Evolutionary conservation across 2,888 invertebrate species (phyloP).

Genomic region (Tetragonisca angustula): DNA sequence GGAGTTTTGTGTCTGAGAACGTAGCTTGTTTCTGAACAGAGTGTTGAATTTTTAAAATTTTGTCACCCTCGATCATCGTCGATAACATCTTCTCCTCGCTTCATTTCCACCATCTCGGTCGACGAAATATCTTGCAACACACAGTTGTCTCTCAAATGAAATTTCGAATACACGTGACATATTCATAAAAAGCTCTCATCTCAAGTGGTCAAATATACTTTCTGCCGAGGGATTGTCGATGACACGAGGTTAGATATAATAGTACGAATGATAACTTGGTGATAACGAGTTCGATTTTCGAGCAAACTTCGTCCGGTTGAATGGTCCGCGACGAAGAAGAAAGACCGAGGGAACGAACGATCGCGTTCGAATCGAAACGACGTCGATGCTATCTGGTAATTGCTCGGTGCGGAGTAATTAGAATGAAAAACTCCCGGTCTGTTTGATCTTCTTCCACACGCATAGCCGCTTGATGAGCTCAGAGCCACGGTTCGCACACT

Average conservation of each 20-base stretch:
- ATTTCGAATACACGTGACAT: too few relatives aligned
- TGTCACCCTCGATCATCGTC: too few relatives aligned
- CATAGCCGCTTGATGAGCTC: conserved; percentile 71
- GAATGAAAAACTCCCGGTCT: conserved; percentile 80
- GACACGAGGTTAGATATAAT: background rate
- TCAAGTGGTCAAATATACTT: too few relatives aligned
- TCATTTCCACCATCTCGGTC: too few relatives aligned
- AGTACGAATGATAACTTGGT: background rate
- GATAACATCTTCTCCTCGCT: too few relatives aligned
- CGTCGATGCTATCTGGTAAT: conserved; percentile 71
- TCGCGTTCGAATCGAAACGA: conserved; percentile 43
- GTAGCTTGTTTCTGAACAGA: too few relatives aligned
- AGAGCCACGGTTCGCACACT: conserved; percentile 58
- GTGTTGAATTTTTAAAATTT: too few relatives aligned
- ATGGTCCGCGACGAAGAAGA: background rate
- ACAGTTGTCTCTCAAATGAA: too few relatives aligned
- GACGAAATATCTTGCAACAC: too few relatives aligned
- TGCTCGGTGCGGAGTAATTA: conserved; percentile 64
- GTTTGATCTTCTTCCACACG: conserved; percentile 75
- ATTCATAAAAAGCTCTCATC: too few relatives aligned
- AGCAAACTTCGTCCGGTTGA: background rate
- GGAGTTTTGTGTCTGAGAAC: too few relatives aligned
- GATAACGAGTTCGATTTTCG: background rate
- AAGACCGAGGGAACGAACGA: conserved; percentile 31
- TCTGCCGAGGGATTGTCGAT: too few relatives aligned